These are phyloP conservation scores for Cherax quadricarinatus DNA, from an alignment of 1,140 invertebrate species.

Conservation along the genomic window DNA sequence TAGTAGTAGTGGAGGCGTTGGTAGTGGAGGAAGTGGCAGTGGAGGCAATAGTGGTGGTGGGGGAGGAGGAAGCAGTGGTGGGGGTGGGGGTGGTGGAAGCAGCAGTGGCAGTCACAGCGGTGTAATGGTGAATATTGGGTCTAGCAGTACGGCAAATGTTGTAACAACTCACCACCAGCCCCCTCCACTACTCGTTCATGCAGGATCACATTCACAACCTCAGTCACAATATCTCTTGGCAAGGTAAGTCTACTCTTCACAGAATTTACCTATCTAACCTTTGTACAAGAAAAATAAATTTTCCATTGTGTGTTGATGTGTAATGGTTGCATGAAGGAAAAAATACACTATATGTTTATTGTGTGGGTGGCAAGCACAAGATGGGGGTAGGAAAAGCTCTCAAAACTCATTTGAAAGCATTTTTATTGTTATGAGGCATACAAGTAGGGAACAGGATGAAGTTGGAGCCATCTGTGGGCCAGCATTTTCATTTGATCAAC, in stretches of 20 bases:
- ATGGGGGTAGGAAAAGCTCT: no score
- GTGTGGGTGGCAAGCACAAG: no score
- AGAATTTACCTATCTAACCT: no score
- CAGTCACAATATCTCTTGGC: slow-evolving; percentile 62
- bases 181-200: slow-evolving; percentile 50
- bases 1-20: slow-evolving; percentile 45
- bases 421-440: no score
- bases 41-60: slow-evolving; percentile 12
- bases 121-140: slow-evolving; percentile 57
- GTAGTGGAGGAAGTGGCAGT: slow-evolving; percentile 25
- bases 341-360: no score
- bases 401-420: no score
- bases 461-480: no score
- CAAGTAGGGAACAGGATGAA: no score
- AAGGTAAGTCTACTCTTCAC: slow-evolving; percentile 27
- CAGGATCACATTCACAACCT: slow-evolving; percentile 44
- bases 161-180: slow-evolving; percentile 60
- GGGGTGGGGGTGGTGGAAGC: slow-evolving; percentile 26
- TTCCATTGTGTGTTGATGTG: no score
- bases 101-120: slow-evolving; percentile 47
- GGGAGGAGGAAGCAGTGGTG: slow-evolving; percentile 11
- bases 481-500: no score
- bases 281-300: no score
- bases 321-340: no score
- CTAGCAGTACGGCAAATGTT: slow-evolving; percentile 57